These are phyloP conservation scores for Emydocephalus ijimae DNA, from an alignment of 2,113 vertebrate genomes.

Conservation along the genomic window DNA sequence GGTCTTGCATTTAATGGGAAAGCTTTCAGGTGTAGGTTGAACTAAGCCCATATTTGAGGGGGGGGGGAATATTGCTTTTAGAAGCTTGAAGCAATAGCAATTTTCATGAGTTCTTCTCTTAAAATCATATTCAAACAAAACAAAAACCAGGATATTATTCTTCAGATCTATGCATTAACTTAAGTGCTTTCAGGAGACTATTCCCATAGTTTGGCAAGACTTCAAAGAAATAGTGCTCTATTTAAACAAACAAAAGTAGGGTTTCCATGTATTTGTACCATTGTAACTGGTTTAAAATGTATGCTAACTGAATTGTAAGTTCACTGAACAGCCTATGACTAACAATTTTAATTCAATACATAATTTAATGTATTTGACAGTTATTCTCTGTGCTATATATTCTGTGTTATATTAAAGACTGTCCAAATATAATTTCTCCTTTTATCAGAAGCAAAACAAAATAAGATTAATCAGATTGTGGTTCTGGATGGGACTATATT, in stretches of 20 bases:
- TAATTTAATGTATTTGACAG: background rate
- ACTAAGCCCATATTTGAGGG: background rate
- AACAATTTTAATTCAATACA: slow-evolving; percentile 15
- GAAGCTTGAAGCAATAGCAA: background rate
- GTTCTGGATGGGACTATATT: background rate
- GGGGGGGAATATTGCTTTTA: background rate
- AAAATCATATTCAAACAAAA: background rate
- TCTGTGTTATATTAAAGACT: background rate
- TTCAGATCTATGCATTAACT: background rate
- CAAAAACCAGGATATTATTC: slow-evolving; percentile 6
- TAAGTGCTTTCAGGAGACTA: background rate
- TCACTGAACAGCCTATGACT: slow-evolving; percentile 3
- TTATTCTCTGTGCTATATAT: background rate
- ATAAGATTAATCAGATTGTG: background rate
- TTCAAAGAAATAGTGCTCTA: slow-evolving; percentile 11
- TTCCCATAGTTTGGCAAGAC: slow-evolving; percentile 4
- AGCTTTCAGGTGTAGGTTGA: background rate
- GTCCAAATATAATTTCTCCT: background rate
- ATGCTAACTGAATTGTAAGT: background rate
- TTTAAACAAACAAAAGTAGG: slow-evolving; percentile 11
- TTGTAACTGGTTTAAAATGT: slow-evolving; percentile 6
- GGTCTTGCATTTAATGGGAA: background rate
- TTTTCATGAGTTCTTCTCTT: background rate
- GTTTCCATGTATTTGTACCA: background rate
- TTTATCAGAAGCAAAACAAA: background rate